Percentiles rank a stretch among this genome's conserved stretches.
Evolutionary conservation across 2,888 invertebrate species (phyloP).

Genomic region (Ommatoiulus sabulosus): DNA sequence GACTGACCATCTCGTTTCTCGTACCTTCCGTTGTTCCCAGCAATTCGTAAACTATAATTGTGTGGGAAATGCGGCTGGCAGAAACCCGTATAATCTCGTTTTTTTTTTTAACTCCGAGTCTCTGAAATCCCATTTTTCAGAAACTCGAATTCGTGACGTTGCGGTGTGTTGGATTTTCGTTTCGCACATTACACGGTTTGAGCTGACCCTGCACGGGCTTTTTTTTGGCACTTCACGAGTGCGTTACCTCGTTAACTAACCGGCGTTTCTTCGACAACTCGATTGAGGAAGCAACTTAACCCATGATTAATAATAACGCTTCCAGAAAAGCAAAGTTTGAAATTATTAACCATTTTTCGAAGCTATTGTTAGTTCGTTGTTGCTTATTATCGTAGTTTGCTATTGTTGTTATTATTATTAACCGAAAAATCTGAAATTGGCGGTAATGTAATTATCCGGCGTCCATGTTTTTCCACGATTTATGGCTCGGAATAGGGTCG

Average conservation of each 20-base stretch:
- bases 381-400: too few relatives aligned
- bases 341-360: too few relatives aligned
- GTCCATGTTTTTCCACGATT: not conserved
- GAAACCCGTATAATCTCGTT: not conserved
- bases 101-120: not conserved
- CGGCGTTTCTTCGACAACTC: not conserved
- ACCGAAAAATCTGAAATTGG: not conserved
- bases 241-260: not conserved
- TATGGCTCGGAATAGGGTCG: not conserved
- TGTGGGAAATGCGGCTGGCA: not conserved
- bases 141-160: not conserved
- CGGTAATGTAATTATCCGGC: not conserved
- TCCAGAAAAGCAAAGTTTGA: too few relatives aligned
- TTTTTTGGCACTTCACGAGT: not conserved
- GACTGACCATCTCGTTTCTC: not conserved
- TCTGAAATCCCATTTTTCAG: slow-evolving; percentile 30
- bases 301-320: not conserved
- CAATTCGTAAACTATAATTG: not conserved
- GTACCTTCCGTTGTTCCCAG: not conserved
- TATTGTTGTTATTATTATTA: too few relatives aligned
- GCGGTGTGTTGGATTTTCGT: not conserved
- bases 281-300: not conserved
- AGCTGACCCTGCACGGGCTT: not conserved
- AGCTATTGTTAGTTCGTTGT: too few relatives aligned
- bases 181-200: not conserved